Conservation (phyloP, 2,113 vertebrate species). For the Eretmochelys imbricata region DNA sequence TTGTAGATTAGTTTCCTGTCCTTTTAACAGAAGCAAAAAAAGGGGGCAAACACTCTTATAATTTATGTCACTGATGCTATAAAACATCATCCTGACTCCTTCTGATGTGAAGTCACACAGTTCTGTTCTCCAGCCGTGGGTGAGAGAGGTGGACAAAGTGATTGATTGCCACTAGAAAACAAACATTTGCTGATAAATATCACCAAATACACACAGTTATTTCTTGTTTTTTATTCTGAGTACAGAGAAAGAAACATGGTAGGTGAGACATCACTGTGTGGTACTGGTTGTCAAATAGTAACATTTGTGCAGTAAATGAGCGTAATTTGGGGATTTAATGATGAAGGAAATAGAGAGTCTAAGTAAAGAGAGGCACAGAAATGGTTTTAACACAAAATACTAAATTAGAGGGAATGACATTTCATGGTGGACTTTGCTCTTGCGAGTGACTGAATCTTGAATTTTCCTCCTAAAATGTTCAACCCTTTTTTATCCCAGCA, state of each 20-base stretch:
- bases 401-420: not conserved
- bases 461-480: not conserved
- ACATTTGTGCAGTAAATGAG: not conserved
- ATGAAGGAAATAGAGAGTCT: not conserved
- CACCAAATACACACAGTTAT: not conserved
- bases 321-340: constrained; percentile 16
- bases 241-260: not conserved
- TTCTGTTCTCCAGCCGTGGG: not conserved
- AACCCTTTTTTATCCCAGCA: not conserved
- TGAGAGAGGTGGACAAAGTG: not conserved
- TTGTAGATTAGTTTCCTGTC: not conserved
- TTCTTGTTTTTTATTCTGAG: constrained; percentile 26
- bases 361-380: constrained; percentile 33
- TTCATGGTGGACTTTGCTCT: not conserved
- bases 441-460: not conserved
- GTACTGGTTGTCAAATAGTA: not conserved
- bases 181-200: constrained; percentile 27
- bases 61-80: not conserved
- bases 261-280: not conserved
- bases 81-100: not conserved
- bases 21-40: not conserved
- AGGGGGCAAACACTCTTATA: not conserved
- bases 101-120: not conserved
- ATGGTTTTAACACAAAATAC: not conserved
- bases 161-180: not conserved